A percentile compares a stretch with the other conserved stretches of the same genome.
Conservation (phyloP, 2,113 vertebrate genomes). For the Thalassarche chlororhynchos region DNA sequence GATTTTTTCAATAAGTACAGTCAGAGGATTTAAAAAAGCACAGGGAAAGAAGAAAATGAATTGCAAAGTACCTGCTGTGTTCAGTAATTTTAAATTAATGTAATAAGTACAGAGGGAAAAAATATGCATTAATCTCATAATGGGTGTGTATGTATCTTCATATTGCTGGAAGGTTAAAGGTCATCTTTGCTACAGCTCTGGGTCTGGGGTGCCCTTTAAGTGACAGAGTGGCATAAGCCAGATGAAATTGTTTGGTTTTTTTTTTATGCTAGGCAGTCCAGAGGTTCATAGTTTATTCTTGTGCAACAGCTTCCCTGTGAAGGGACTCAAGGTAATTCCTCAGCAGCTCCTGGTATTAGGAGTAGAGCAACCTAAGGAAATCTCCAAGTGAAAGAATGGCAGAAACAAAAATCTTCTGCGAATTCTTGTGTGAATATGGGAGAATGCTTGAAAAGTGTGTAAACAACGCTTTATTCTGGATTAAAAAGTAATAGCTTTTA, state of each 20-base stretch:
- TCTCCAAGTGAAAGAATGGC: background rate
- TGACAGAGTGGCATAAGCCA: background rate
- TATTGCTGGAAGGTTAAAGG: background rate
- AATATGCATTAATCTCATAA: background rate
- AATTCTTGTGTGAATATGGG: background rate
- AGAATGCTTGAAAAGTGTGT: background rate
- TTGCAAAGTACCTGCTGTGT: background rate
- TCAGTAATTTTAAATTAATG: background rate
- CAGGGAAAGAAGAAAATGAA: background rate
- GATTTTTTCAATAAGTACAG: background rate
- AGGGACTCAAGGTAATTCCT: background rate
- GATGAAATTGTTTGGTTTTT: background rate
- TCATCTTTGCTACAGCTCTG: background rate
- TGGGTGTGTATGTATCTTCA: background rate
- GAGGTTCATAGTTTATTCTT: background rate
- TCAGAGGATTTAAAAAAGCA: background rate
- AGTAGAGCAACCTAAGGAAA: background rate
- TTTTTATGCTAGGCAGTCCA: background rate
- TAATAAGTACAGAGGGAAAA: background rate
- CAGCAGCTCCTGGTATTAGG: accelerated
- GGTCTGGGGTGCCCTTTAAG: background rate
- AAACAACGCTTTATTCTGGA: background rate
- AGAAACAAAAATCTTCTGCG: background rate
- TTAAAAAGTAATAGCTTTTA: background rate
- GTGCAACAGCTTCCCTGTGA: background rate